Base-by-base conservation (phyloP, 2,113 vertebrate species). In the Pelobates fuscus region DNA sequence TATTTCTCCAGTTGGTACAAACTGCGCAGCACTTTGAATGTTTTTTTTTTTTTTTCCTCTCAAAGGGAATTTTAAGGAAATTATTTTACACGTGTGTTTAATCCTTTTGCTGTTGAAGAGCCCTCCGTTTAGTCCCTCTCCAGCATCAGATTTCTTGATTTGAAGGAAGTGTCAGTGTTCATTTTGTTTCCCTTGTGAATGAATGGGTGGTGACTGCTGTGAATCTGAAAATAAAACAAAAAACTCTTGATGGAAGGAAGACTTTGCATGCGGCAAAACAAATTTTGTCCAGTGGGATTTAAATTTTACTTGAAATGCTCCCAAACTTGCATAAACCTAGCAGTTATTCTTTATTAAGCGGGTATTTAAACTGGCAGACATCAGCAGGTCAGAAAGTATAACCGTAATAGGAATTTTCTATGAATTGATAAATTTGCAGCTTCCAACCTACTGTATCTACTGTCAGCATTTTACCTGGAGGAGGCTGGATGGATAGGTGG, bases 231-330 rank as follows among this genome's bases (percentile, higher is more conserved):
- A 82, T 81, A 82, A 80, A 66, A 8, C 49, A 25, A 17, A 41
- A 30, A n/a, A 69, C 67, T 32, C 30, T 23, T 86, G 83, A 88
- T 82, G 82, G 24, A 62, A 75, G 83, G 83, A 20, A 0, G 78
- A 71, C 86, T 72, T 66, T 87, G 89, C 87, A 86, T 89, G 88
- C 84, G 77, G 88, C 82, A 78, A 83, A 85, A 81, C 30, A 32
- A 4, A 84, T 81, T 78, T 70, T 76, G 67, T 83, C 83, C 83
- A 78, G 76, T 81, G 78, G 77, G 63, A 82, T 85, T 85, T 82
- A 4, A 32, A 32, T 49, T 81, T 83, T 90, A 91, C 91, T 89
- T 92, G 87, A 93, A 91, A 87, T 86, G 90, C 92, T 92, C 46
- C 24, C 4, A 57, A 65, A 37, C 62, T 17, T 55, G 8, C 20